These are phyloP conservation scores for Helicoverpa armigera DNA, from an alignment of 1,140 invertebrate species.

Conservation along the genomic window DNA sequence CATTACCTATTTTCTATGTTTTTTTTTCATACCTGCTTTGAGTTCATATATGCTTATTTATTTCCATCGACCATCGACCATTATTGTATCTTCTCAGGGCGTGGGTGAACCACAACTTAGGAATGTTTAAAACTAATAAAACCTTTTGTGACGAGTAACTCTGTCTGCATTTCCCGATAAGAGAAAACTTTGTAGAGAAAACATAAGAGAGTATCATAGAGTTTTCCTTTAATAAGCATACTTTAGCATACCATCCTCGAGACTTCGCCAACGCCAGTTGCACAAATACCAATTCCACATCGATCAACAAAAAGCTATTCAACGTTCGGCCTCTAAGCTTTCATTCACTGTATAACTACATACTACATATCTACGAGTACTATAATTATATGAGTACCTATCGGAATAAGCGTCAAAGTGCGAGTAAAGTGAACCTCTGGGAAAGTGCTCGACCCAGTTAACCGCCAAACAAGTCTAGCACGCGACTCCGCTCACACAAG, in stretches of 20 bases:
- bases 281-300: neutral
- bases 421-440: constrained; percentile 19
- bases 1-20: no score
- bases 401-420: constrained; percentile 13
- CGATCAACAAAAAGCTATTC: neutral
- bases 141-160: neutral
- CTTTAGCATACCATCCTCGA: no score
- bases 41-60: neutral
- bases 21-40: neutral
- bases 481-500: neutral
- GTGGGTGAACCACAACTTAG: neutral
- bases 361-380: neutral
- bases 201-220: no score
- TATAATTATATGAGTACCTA: constrained; percentile 13
- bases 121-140: neutral
- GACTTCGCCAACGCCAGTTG: neutral
- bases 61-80: no score
- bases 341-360: no score
- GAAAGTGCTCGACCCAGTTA: constrained; percentile 36
- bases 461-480: neutral
- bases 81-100: no score
- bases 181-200: no score
- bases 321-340: no score
- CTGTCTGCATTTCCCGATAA: neutral
- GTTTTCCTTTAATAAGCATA: neutral